These are phyloP conservation scores for Spodoptera litura DNA, from an alignment of 1,140 invertebrate genomes.

Conservation along the genomic window DNA sequence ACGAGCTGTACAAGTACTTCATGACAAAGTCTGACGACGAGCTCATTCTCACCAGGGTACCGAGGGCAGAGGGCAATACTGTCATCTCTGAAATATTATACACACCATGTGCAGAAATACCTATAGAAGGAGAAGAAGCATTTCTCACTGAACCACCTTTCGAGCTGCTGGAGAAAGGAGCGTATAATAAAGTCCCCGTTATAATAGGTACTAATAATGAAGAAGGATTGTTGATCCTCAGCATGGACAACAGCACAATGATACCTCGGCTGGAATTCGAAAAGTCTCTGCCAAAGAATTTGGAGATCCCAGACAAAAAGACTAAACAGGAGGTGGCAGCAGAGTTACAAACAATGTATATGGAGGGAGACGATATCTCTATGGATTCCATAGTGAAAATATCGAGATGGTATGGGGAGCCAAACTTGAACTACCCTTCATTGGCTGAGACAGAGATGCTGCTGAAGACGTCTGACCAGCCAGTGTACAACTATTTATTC, in stretches of 20 bases:
- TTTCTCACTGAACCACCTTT: slow-evolving; percentile 70
- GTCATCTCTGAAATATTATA: slow-evolving; percentile 69
- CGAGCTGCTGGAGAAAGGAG: slow-evolving; percentile 61
- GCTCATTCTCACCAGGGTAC: slow-evolving; percentile 66
- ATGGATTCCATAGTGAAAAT: slow-evolving; percentile 54
- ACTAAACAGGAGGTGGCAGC: slow-evolving; percentile 49
- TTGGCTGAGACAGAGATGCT: slow-evolving; percentile 68
- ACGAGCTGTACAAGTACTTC: slow-evolving; percentile 69
- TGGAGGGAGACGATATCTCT: slow-evolving; percentile 57
- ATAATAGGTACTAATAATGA: slow-evolving; percentile 69
- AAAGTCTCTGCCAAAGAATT: slow-evolving; percentile 71
- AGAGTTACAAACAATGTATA: slow-evolving; percentile 61
- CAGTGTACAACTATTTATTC: slow-evolving; percentile 73
- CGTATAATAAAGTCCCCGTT: slow-evolving; percentile 74
- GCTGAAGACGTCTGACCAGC: slow-evolving; percentile 62
- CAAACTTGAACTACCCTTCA: slow-evolving; percentile 60
- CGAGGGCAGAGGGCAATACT: slow-evolving; percentile 62
- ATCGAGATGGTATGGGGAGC: slow-evolving; percentile 66
- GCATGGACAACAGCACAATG: slow-evolving; percentile 66
- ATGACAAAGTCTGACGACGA: slow-evolving; percentile 67
- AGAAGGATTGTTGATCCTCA: slow-evolving; percentile 69
- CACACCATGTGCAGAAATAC: slow-evolving; percentile 67
- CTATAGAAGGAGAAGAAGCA: slow-evolving; percentile 69
- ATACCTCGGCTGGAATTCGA: slow-evolving; percentile 61
- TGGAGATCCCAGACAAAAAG: slow-evolving; percentile 60